These are phyloP conservation scores for Halocaridina rubra DNA, from an alignment of 2,888 invertebrate species.

Conservation along the genomic window DNA sequence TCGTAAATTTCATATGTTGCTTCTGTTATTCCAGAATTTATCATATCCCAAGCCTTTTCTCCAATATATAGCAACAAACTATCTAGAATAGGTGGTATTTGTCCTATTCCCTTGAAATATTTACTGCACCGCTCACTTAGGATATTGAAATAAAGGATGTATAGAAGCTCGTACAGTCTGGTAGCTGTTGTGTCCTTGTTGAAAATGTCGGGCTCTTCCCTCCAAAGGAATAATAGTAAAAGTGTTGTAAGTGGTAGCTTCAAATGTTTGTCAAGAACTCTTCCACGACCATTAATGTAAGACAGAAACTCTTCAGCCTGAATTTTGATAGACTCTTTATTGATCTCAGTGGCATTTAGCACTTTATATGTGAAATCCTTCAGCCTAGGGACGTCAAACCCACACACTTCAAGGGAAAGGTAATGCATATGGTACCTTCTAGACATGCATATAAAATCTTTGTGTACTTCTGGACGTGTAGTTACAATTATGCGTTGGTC, in stretches of 20 bases:
- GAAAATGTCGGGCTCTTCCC: not conserved
- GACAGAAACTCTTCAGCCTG: conserved; percentile 1
- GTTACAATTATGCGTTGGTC: conserved; percentile 31
- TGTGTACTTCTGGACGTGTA: conserved; percentile 16
- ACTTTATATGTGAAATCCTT: conserved; percentile 18
- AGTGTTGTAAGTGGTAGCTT: conserved; percentile 8
- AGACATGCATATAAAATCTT: conserved; percentile 19
- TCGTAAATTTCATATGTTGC: not conserved
- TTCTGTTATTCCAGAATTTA: not conserved
- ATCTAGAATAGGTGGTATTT: conserved; percentile 14
- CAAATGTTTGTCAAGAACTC: not conserved
- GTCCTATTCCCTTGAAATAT: conserved; percentile 16
- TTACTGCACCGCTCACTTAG: conserved; percentile 28
- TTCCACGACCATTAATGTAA: conserved; percentile 15
- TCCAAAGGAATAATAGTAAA: conserved; percentile 23
- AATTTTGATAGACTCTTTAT: not conserved
- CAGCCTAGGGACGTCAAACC: conserved; percentile 9
- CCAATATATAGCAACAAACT: conserved; percentile 12
- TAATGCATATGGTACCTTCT: not conserved
- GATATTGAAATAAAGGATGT: not conserved
- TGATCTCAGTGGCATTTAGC: not conserved
- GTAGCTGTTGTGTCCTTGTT: conserved; percentile 14
- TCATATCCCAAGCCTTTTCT: conserved; percentile 26
- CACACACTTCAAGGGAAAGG: not conserved
- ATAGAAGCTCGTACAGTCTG: conserved; percentile 25